These are phyloP conservation scores for Martes martes DNA, from an alignment of 2,113 vertebrate genomes.

Conservation along the genomic window DNA sequence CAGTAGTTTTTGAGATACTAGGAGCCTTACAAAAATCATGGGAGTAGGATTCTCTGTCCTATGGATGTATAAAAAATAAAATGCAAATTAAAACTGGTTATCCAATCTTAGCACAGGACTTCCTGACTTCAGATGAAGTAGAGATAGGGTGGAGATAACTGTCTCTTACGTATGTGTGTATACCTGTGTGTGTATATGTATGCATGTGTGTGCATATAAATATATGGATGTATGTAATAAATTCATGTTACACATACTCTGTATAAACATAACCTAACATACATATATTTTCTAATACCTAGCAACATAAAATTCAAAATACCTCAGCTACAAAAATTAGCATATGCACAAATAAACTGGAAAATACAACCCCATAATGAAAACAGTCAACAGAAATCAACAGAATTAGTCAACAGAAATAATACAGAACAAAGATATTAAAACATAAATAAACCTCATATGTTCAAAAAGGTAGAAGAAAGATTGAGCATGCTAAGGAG, in stretches of 20 bases:
- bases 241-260: neutral
- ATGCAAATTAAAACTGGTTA: neutral
- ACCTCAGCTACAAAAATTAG: neutral
- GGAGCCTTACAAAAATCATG: neutral
- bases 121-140: neutral
- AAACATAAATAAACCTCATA: neutral
- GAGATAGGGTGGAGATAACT: neutral
- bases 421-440: neutral
- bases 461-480: neutral
- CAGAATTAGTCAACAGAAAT: neutral
- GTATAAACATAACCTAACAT: neutral
- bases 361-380: neutral
- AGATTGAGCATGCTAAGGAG: neutral
- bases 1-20: neutral
- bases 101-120: neutral
- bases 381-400: neutral
- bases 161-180: neutral
- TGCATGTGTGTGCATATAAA: neutral
- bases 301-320: conserved; percentile 26
- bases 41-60: neutral
- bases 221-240: neutral
- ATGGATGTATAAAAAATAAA: neutral
- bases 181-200: neutral
- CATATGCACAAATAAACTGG: neutral
- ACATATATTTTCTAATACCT: neutral